phyloP scores from a whole-genome alignment of 2,113 vertebrate species.

The Calidris pygmaea region DNA sequence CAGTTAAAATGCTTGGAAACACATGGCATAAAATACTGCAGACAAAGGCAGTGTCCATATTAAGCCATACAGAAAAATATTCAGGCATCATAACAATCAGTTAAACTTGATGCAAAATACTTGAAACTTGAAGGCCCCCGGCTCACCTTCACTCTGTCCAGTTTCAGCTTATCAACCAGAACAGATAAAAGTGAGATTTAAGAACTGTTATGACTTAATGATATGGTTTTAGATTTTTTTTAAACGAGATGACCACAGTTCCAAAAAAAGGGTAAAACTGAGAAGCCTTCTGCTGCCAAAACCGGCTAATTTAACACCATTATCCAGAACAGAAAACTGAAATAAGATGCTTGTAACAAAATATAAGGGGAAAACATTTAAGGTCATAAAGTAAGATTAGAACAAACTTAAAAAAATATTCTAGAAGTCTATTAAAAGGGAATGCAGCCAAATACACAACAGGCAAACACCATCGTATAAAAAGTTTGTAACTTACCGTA shows the following conservation, averaged over 20 bases:
- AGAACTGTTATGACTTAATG: not conserved
- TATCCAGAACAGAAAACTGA: not conserved
- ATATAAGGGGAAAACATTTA: not conserved
- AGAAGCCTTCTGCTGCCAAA: not conserved
- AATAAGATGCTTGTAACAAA: not conserved
- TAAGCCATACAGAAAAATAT: not conserved
- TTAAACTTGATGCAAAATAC: not conserved
- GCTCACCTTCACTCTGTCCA: not conserved
- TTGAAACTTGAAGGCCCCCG: not conserved
- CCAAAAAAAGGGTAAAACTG: not conserved
- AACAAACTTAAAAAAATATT: not conserved
- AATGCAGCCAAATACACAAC: not conserved
- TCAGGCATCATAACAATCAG: not conserved
- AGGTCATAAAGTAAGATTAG: not conserved
- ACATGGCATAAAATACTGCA: not conserved
- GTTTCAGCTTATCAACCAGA: not conserved
- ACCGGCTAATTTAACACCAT: not conserved
- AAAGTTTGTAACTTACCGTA: slow-evolving; percentile 79
- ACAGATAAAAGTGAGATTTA: not conserved
- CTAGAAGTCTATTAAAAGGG: not conserved
- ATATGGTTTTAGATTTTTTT: not conserved
- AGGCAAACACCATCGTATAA: not conserved
- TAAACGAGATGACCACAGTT: not conserved
- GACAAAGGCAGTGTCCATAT: not conserved
- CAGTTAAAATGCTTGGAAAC: not conserved